Conservation (phyloP, 2,888 invertebrate genomes). For the Spisula solida region DNA sequence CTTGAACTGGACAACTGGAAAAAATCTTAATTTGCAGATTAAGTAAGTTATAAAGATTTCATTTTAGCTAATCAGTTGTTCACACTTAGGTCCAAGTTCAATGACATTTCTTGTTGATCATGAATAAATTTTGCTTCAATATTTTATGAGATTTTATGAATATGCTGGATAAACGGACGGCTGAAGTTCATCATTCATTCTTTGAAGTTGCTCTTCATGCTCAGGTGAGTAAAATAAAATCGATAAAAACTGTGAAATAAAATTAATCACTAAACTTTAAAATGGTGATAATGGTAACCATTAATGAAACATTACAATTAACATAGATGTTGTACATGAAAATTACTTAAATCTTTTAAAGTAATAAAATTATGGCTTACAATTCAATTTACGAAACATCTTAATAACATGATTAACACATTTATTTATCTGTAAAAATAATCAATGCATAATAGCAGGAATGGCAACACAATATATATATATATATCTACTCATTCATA, state of each 20-base stretch:
- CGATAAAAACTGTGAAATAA: background rate
- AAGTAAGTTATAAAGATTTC: too few relatives aligned
- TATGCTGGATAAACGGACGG: background rate
- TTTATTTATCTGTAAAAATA: background rate
- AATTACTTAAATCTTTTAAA: background rate
- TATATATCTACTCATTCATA: constrained; percentile 3
- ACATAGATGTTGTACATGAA: background rate
- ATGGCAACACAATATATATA: background rate
- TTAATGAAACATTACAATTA: background rate
- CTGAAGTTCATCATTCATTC: background rate
- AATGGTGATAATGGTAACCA: background rate
- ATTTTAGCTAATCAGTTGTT: too few relatives aligned
- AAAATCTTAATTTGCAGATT: too few relatives aligned
- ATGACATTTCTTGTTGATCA: too few relatives aligned
- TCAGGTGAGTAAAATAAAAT: background rate
- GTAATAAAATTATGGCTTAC: background rate
- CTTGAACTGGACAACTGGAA: too few relatives aligned
- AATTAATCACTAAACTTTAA: background rate
- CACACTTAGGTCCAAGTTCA: too few relatives aligned
- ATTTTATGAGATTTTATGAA: background rate
- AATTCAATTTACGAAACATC: background rate
- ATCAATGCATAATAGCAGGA: background rate
- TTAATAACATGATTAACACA: background rate
- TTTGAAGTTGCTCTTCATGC: background rate
- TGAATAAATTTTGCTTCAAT: too few relatives aligned